These are phyloP conservation scores for Nycticryphes semicollaris DNA, from an alignment of 2,113 vertebrate species.

Conservation along the genomic window DNA sequence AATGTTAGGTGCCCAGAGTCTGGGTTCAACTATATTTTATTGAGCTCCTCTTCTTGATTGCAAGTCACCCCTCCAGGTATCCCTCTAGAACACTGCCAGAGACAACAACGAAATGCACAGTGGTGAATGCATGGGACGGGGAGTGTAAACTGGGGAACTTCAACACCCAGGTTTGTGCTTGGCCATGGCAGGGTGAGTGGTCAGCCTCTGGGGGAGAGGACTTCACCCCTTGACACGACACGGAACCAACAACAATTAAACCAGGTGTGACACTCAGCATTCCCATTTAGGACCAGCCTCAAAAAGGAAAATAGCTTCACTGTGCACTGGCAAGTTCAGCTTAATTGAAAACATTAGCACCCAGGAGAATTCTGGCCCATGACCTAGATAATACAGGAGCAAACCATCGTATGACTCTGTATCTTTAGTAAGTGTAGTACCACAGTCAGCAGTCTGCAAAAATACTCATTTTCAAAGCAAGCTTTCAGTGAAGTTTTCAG, in stretches of 20 bases:
- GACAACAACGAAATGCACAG: not conserved
- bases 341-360: conserved; percentile 27
- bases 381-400: conserved; percentile 34
- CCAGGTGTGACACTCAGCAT: not conserved
- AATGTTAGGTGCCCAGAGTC: not conserved
- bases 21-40: not conserved
- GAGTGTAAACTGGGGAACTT: not conserved
- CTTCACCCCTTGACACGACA: not conserved
- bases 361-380: not conserved
- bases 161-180: not conserved
- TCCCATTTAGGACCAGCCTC: conserved; percentile 35
- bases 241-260: not conserved
- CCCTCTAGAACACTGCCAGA: not conserved
- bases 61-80: not conserved
- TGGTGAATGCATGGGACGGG: not conserved
- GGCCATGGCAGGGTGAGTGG: not conserved
- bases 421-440: conserved; percentile 12
- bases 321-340: not conserved
- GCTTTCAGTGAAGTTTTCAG: conserved; percentile 29
- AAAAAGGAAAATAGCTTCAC: conserved; percentile 31
- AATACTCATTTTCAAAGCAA: conserved; percentile 59
- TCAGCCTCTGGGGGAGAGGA: not conserved
- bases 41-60: not conserved
- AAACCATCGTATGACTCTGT: not conserved
- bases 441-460: conserved; percentile 26